Percentiles rank a stretch among this genome's conserved stretches.
Conservation (phyloP, 2,797 vertebrate species). For the Tokudaia tokunoshimensis region DNA sequence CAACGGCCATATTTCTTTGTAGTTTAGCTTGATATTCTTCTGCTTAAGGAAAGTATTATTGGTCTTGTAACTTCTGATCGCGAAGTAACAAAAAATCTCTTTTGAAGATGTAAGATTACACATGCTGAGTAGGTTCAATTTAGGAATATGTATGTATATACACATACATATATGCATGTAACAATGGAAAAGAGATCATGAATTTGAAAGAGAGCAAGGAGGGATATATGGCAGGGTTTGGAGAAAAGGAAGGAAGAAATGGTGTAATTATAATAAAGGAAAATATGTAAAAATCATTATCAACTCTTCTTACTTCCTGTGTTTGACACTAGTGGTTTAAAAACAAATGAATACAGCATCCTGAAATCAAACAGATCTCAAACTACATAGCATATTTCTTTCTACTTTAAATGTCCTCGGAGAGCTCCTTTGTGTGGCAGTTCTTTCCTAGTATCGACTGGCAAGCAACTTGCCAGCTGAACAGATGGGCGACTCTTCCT, state of each 20-base stretch:
- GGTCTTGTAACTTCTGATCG: slow-evolving; percentile 46
- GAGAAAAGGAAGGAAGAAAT: not conserved
- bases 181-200: not conserved
- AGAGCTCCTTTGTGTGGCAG: not conserved
- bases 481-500: not conserved
- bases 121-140: not conserved
- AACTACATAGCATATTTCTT: not conserved
- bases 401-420: not conserved
- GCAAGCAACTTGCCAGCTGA: not conserved
- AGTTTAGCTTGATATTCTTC: not conserved
- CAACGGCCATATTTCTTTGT: not conserved
- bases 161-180: not conserved
- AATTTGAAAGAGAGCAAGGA: not conserved
- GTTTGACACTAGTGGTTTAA: not conserved
- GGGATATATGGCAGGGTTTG: not conserved
- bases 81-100: slow-evolving; percentile 29
- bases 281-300: not conserved
- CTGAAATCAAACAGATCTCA: not conserved
- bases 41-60: not conserved
- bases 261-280: not conserved
- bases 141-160: not conserved
- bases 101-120: not conserved
- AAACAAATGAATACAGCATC: not conserved
- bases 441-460: not conserved
- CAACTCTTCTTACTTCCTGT: slow-evolving; percentile 10